A percentile compares a stretch with the other conserved stretches of the same genome.
phyloP scores from a whole-genome alignment of 2,113 vertebrate genomes.

The Perca fluviatilis region DNA sequence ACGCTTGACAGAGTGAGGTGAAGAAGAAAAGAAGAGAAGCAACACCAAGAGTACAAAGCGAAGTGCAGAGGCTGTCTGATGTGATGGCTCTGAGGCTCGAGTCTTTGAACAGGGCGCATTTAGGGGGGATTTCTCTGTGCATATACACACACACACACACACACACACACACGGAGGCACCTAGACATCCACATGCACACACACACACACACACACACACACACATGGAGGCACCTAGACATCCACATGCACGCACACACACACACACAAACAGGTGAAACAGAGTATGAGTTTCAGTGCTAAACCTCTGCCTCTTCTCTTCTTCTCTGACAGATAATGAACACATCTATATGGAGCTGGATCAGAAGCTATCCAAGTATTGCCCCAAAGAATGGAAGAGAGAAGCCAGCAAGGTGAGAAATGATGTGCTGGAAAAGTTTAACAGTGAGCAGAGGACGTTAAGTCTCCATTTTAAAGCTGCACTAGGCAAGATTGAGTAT shows the following conservation, averaged over 20 bases:
- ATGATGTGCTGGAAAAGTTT: not conserved
- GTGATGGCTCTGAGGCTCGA: constrained; percentile 30
- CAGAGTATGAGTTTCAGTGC: not conserved
- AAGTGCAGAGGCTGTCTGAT: constrained; percentile 44
- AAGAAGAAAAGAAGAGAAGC: constrained; percentile 23
- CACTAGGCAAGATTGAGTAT: not conserved
- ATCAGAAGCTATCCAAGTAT: constrained; percentile 98
- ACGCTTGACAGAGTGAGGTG: constrained; percentile 34
- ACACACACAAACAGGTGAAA: constrained; percentile 11
- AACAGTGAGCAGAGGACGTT: not conserved
- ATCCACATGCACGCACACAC: not conserved
- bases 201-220: not conserved
- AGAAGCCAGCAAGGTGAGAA: constrained; percentile 96
- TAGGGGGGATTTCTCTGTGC: constrained; percentile 24
- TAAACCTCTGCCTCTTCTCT: constrained; percentile 49
- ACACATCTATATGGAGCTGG: constrained; percentile 97
- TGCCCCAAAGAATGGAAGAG: constrained; percentile 99
- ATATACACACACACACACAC: not conserved
- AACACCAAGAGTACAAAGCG: constrained; percentile 44
- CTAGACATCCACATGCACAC: not conserved
- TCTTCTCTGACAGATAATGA: constrained; percentile 91
- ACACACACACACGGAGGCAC: constrained; percentile 17
- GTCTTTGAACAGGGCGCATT: constrained; percentile 53
- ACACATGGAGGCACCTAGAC: constrained; percentile 10
- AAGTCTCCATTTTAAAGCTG: not conserved